Base-by-base conservation (phyloP, 2,888 invertebrate species). In the Aleiodes leptofemur region DNA sequence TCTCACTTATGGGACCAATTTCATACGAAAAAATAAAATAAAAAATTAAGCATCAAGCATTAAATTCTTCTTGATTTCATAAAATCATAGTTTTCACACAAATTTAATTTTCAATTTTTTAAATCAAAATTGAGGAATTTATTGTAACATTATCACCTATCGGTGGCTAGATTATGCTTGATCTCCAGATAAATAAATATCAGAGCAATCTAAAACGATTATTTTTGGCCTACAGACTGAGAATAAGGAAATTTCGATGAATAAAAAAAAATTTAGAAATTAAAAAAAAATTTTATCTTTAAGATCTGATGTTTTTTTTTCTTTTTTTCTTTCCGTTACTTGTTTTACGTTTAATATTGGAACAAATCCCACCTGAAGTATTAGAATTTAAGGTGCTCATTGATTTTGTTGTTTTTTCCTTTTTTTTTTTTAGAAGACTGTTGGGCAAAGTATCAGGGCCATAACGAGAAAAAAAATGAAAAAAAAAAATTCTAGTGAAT, bases 81-180 rank as follows among this genome's bases (percentile, higher is more conserved):
- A 1, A 13, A 16, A 66, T 43, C 29, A 50, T 48, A 16, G n/a
- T 23, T 68, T 51, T 31, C 8, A 50, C 51, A 34, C 23, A 23
- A 23, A 7, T 7, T 68, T 29, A 11, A 23, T 66, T 29, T 29
- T 66, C n/a, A 13, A 50, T 48, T 38, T 23, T 23, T 23, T 23
- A 23, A 3, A 38, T 38, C 38, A 3, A 38, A 8, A 38, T 38
- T 38, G 8, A 38, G 5, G 8, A 8, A 38, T 50, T 29, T 8
- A 70, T 73, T 55, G 14, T 5, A 55, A 69, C 34, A 69, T 69
- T 76, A 59, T 77, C 38, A 23, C 64, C 71, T 73, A 56, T 74
- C 76, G 74, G 70, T 68, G 23, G 51, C 70, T 76, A 73, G 77
- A 69, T 78, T 76, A 77, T 69, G 80, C 80, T 81, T 81, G 81